These are phyloP conservation scores for Pseudochaenichthys georgianus DNA, from an alignment of 2,797 vertebrate genomes.

Conservation along the genomic window DNA sequence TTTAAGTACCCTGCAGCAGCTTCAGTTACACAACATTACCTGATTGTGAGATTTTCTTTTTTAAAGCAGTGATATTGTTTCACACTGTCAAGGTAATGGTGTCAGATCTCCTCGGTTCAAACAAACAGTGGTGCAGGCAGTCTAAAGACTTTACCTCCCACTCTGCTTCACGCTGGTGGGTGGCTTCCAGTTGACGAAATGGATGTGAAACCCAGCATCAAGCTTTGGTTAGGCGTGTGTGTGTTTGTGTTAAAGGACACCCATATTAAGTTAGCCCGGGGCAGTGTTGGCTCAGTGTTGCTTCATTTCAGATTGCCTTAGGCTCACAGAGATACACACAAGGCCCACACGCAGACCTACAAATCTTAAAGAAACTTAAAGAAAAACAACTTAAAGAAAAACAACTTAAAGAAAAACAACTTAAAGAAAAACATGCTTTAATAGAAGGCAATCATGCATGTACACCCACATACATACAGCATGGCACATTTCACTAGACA, in stretches of 20 bases:
- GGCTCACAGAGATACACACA: slow-evolving; percentile 45
- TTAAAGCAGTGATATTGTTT: slow-evolving; percentile 33
- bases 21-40: slow-evolving; percentile 2
- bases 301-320: slow-evolving; percentile 66
- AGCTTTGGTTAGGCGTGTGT: slow-evolving; percentile 33
- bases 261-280: slow-evolving; percentile 63
- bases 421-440: slow-evolving; percentile 9
- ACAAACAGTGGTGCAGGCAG: slow-evolving; percentile 15
- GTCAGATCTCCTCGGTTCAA: slow-evolving; percentile 46
- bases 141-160: slow-evolving; percentile 57
- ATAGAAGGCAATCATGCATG: slow-evolving; percentile 10
- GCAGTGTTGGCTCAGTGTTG: slow-evolving; percentile 58
- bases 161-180: slow-evolving; percentile 53
- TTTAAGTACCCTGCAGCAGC: slow-evolving; percentile 2
- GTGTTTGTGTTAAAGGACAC: slow-evolving; percentile 54
- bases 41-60: slow-evolving; percentile 24
- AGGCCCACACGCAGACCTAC: slow-evolving; percentile 14
- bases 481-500: slow-evolving; percentile 12
- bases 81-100: slow-evolving; percentile 24
- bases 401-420: no score
- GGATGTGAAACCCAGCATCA: slow-evolving; percentile 62
- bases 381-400: no score
- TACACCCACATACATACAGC: neutral
- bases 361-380: no score
- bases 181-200: slow-evolving; percentile 61